Evolutionary conservation across 2,113 vertebrate genomes (phyloP).

Genomic region (Prionailurus viverrinus): DNA sequence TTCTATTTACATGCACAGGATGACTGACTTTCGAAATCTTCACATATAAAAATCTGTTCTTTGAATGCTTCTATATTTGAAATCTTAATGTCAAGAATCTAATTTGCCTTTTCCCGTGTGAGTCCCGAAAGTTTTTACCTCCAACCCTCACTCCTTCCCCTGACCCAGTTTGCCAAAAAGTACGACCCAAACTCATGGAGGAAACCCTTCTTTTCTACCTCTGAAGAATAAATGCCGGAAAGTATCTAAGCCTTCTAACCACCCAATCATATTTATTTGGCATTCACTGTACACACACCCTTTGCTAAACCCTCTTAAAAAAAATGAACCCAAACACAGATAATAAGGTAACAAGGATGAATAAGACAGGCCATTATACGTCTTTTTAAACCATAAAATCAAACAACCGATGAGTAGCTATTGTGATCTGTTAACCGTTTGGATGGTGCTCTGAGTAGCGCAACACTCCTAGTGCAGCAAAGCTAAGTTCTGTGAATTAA

Average conservation of each 20-base stretch:
- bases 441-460: background rate
- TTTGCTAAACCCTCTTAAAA: background rate
- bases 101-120: background rate
- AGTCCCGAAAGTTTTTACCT: background rate
- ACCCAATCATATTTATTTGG: background rate
- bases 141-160: background rate
- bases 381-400: background rate
- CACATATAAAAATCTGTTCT: conserved; percentile 44
- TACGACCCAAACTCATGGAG: conserved; percentile 36
- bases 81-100: conserved; percentile 37
- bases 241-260: background rate
- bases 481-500: conserved; percentile 48
- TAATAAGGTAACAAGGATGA: conserved; percentile 25
- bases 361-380: background rate
- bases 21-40: conserved; percentile 30
- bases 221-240: conserved; percentile 8
- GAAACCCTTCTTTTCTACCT: background rate
- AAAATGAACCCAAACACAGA: conserved; percentile 11
- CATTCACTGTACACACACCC: background rate
- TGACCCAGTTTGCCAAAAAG: conserved; percentile 42
- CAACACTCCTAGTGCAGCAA: background rate
- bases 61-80: conserved; percentile 52
- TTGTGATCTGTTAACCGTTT: background rate
- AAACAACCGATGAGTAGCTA: background rate
- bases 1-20: background rate